phyloP scores from a whole-genome alignment of 2,797 vertebrate genomes.

The Melanotaenia maccullochi region DNA sequence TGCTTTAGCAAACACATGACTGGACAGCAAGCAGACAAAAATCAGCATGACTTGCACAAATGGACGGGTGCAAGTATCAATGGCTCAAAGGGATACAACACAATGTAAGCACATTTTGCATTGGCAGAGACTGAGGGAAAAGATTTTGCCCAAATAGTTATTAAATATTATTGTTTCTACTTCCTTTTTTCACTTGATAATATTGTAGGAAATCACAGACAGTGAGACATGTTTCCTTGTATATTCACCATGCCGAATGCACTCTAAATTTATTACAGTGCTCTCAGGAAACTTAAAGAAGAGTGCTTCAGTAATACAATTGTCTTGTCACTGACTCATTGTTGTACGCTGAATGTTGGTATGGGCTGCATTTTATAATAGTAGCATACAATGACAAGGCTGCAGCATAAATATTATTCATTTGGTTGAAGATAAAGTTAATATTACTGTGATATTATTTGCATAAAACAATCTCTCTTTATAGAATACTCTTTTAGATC shows the following conservation, averaged over 20 bases:
- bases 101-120: conserved; percentile 54
- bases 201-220: conserved; percentile 56
- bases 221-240: conserved; percentile 49
- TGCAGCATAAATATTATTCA: neutral
- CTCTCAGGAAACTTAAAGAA: conserved; percentile 26
- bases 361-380: neutral
- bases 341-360: neutral
- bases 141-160: conserved; percentile 67
- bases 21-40: conserved; percentile 65
- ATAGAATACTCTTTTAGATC: neutral
- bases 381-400: neutral
- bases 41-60: conserved; percentile 76
- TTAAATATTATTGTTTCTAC: conserved; percentile 73
- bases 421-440: no score
- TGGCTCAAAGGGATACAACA: conserved; percentile 68
- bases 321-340: conserved; percentile 12
- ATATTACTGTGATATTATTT: no score
- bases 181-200: conserved; percentile 66
- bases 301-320: conserved; percentile 2
- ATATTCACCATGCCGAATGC: conserved; percentile 28
- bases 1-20: conserved; percentile 63
- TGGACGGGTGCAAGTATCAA: conserved; percentile 62
- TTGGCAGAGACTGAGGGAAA: conserved; percentile 56
- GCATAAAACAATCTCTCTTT: neutral
- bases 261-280: conserved; percentile 17